Evolutionary conservation across 2,888 invertebrate genomes (phyloP).

Genomic region (Cheilosia scutellata): DNA sequence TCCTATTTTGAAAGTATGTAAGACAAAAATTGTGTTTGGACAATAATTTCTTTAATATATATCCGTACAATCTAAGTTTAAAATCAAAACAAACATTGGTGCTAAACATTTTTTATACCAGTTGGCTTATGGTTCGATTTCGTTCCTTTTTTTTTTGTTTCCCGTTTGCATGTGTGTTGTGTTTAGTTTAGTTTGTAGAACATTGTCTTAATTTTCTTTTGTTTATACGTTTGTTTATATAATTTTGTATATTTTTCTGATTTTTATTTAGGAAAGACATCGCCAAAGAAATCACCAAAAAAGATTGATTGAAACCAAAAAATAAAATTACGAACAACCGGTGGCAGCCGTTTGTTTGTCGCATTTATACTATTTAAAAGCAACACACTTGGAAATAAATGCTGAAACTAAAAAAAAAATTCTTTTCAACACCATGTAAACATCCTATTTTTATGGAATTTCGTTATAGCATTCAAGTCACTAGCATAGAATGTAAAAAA

Average conservation of each 20-base stretch:
- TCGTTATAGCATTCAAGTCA: slow-evolving; percentile 50
- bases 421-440: slow-evolving; percentile 1
- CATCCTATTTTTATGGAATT: slow-evolving; percentile 50
- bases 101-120: slow-evolving; percentile 38
- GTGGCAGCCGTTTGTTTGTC: slow-evolving; percentile 52
- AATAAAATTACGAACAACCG: slow-evolving; percentile 17
- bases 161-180: slow-evolving; percentile 72
- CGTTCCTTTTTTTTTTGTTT: slow-evolving; percentile 21
- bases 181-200: slow-evolving; percentile 28
- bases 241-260: slow-evolving; percentile 72
- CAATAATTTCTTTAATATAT: slow-evolving; percentile 42
- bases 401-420: background rate
- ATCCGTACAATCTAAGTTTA: slow-evolving; percentile 22
- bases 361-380: slow-evolving; percentile 56
- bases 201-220: slow-evolving; percentile 41
- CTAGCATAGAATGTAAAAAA: slow-evolving; percentile 26
- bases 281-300: slow-evolving; percentile 80
- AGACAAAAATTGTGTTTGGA: slow-evolving; percentile 17
- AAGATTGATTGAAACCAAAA: slow-evolving; percentile 64
- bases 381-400: slow-evolving; percentile 25
- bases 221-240: slow-evolving; percentile 54
- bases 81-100: slow-evolving; percentile 45
- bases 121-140: slow-evolving; percentile 28
- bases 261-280: slow-evolving; percentile 79
- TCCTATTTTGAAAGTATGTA: slow-evolving; percentile 8